Evolutionary conservation across 2,113 vertebrate genomes (phyloP).

Genomic region (Gorsachius goisagi): DNA sequence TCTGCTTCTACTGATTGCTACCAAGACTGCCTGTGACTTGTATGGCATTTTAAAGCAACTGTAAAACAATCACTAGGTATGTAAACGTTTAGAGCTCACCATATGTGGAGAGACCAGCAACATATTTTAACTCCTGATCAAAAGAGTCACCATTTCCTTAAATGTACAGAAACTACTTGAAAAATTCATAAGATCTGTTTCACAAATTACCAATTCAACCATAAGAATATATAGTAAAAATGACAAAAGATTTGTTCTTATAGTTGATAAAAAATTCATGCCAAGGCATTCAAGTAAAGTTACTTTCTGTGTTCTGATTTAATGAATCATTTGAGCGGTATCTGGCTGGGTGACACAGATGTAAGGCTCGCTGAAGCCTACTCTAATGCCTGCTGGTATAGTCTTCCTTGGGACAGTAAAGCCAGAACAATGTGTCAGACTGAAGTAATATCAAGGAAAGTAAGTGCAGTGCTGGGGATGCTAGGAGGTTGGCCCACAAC

Average conservation of each 20-base stretch:
- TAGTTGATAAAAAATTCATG: conserved; percentile 95
- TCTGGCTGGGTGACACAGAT: conserved; percentile 85
- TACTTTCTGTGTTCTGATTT: conserved; percentile 99
- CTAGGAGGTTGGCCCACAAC: conserved; percentile 50
- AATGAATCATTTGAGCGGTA: conserved; percentile 93
- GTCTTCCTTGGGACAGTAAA: conserved; percentile 76
- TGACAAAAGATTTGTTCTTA: conserved; percentile 98
- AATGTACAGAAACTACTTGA: conserved; percentile 79
- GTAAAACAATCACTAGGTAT: conserved; percentile 17
- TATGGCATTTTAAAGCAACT: background rate
- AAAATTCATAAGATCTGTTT: conserved; percentile 98
- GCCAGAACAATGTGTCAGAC: conserved; percentile 89
- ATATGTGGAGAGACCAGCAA: background rate
- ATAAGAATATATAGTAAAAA: conserved; percentile 80
- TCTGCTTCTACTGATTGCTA: background rate
- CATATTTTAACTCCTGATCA: conserved; percentile 56
- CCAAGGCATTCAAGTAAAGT: conserved; percentile 96
- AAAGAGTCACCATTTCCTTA: conserved; percentile 62
- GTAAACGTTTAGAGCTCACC: conserved; percentile 33
- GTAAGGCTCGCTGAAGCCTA: conserved; percentile 87
- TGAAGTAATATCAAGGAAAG: conserved; percentile 84
- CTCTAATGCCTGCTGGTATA: conserved; percentile 85
- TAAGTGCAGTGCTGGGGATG: conserved; percentile 68
- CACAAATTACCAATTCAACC: conserved; percentile 87
- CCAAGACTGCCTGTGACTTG: background rate